A percentile compares a stretch with the other conserved stretches of the same genome.
Evolutionary conservation across 2,113 vertebrate species (phyloP).

Genomic region (Pagrus major): DNA sequence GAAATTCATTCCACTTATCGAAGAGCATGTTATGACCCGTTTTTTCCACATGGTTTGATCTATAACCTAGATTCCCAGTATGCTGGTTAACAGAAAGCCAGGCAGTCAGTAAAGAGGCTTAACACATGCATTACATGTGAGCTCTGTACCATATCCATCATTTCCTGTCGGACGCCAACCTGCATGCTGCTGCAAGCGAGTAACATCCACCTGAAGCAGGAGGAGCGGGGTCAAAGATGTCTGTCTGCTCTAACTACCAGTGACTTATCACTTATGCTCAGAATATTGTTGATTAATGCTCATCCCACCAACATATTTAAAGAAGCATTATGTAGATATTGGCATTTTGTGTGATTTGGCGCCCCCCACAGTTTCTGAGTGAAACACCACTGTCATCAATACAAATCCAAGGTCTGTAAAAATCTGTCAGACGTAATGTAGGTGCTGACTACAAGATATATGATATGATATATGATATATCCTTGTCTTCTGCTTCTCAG

Average conservation of each 20-base stretch:
- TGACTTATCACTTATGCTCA: too few relatives aligned
- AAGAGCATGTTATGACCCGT: slow-evolving; percentile 54
- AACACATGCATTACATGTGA: slow-evolving; percentile 46
- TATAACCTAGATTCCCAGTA: slow-evolving; percentile 60
- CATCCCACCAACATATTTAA: too few relatives aligned
- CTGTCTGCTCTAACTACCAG: neutral
- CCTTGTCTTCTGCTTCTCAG: slow-evolving; percentile 25
- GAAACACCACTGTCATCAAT: too few relatives aligned
- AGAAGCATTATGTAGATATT: too few relatives aligned
- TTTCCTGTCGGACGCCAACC: slow-evolving; percentile 19
- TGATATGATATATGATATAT: too few relatives aligned
- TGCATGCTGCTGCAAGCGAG: neutral
- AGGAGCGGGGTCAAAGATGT: neutral
- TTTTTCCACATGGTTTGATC: slow-evolving; percentile 69
- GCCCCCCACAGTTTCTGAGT: too few relatives aligned
- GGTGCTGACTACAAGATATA: too few relatives aligned
- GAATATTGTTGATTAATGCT: too few relatives aligned
- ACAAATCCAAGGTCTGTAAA: too few relatives aligned
- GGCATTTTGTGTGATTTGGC: too few relatives aligned
- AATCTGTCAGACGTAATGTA: too few relatives aligned
- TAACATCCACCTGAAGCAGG: neutral
- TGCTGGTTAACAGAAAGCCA: slow-evolving; percentile 24
- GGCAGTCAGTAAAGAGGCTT: slow-evolving; percentile 65
- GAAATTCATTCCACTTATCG: slow-evolving; percentile 61
- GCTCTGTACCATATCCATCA: slow-evolving; percentile 24